Base-by-base conservation (phyloP, 64 coral and sea anemone genomes). In the Dendronephthya gigantea region DNA sequence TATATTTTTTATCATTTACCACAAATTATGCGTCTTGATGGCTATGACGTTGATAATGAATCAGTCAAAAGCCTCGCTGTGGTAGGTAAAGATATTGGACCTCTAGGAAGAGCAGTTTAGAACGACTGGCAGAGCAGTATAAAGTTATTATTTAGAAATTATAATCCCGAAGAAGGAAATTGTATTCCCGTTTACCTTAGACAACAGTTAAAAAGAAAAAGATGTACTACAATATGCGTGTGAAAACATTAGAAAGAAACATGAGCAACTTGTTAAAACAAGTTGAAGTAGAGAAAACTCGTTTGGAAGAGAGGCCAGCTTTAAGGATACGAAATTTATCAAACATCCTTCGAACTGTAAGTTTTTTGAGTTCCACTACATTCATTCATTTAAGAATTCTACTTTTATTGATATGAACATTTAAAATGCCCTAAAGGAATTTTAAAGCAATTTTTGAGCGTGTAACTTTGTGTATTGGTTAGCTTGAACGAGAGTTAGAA, bases 141-240 rank as follows among this genome's bases (percentile, higher is more conserved):
- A 45, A 45, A 45, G n/a, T n/a, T n/a, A n/a, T n/a, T n/a, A n/a
- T n/a, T n/a, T 22, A n/a, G 15, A 22, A 16, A 17, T 58, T 58
- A 22, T 22, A 22, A 58, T 4, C 9, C 51, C 22, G 14, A 8
- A 10, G 51, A n/a, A n/a, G 51, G 2, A 9, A 2, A 17, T 58
- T 58, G 51, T 62, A 62, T 6, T 62, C 25, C 10, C 25, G 35
- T 56, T 82, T 82, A 23, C 66, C 82, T 33, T 43, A 97, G 94
- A 70, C 75, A n/a, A 97, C 94, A 27, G 94, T 97, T 19, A 14
- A 45, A 39, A 97, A 97, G 51, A 97, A 97, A 72, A 97, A 97
- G 94, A 97, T 97, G 89, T 97, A 97, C 40, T 97, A 97, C 87
- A 97, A 97, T 55, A 97, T 97, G 94, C 84, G 94, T 31, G 89